phyloP scores from a whole-genome alignment of 1,140 invertebrate genomes.

The Drosophila bipectinata region DNA sequence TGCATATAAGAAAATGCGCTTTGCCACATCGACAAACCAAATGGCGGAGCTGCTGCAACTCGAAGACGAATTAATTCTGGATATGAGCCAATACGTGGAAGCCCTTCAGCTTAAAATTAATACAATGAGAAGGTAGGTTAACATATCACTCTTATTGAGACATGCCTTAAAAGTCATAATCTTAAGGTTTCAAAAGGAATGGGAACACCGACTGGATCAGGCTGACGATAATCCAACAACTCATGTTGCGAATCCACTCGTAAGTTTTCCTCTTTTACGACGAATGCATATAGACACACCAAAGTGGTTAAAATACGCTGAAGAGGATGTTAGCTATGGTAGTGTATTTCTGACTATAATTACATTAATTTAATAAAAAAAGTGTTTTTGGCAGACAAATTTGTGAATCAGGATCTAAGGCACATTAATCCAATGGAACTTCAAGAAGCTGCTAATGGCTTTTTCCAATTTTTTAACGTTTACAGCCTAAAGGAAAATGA shows the following conservation, averaged over 20 bases:
- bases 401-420: conserved; percentile 13
- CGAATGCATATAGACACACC: conserved; percentile 48
- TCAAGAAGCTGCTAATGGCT: background rate
- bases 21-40: conserved; percentile 39
- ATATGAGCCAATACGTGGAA: conserved; percentile 21
- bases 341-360: background rate
- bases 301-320: conserved; percentile 7
- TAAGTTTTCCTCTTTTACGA: conserved; percentile 45
- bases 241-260: conserved; percentile 47
- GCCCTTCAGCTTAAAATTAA: conserved; percentile 18
- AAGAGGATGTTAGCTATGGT: conserved; percentile 13
- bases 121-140: conserved; percentile 10
- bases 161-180: background rate
- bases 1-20: background rate
- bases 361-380: background rate
- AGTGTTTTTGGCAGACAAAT: conserved; percentile 3
- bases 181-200: conserved; percentile 24
- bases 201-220: background rate
- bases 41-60: conserved; percentile 21
- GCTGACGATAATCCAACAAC: background rate
- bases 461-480: conserved; percentile 20
- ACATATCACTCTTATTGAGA: too few species aligned
- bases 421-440: conserved; percentile 25
- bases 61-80: conserved; percentile 39
- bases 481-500: conserved; percentile 31